These are phyloP conservation scores for Drosophila auraria DNA, from an alignment of 1,140 invertebrate genomes.

Conservation along the genomic window DNA sequence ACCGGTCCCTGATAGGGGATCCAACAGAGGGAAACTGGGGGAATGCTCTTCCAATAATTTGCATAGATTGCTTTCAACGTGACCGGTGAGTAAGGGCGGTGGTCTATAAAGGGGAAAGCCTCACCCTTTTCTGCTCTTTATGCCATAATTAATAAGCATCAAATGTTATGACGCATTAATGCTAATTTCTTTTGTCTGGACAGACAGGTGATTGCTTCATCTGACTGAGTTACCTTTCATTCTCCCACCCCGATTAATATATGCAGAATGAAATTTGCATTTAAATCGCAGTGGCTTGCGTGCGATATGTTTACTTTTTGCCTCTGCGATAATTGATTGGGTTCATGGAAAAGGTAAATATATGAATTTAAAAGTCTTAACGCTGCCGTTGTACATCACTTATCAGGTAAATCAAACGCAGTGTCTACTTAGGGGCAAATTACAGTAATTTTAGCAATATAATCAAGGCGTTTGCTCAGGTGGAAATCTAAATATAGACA, in stretches of 20 bases:
- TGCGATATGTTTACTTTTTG: constrained; percentile 73
- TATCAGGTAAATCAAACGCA: constrained; percentile 48
- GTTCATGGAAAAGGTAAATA: constrained; percentile 27
- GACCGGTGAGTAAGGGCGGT: constrained; percentile 6
- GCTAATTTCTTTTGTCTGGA: constrained; percentile 59
- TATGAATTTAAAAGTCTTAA: constrained; percentile 7
- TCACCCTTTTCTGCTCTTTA: constrained; percentile 19
- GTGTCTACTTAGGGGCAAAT: constrained; percentile 74
- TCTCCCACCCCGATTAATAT: constrained; percentile 52
- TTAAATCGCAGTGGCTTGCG: constrained; percentile 53
- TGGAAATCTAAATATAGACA: constrained; percentile 74
- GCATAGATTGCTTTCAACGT: constrained; percentile 45
- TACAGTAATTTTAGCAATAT: constrained; percentile 78
- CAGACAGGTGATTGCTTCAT: constrained; percentile 64
- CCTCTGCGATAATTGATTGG: constrained; percentile 51
- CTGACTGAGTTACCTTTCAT: constrained; percentile 25
- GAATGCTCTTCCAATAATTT: constrained; percentile 25
- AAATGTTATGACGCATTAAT: constrained; percentile 75
- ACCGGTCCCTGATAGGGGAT: constrained; percentile 6
- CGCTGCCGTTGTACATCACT: constrained; percentile 16
- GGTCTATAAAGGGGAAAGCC: constrained; percentile 1
- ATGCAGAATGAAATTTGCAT: constrained; percentile 77
- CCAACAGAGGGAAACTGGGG: neutral
- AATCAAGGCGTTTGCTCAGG: constrained; percentile 70
- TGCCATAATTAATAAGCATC: constrained; percentile 74